Base-by-base conservation (phyloP, 2,113 vertebrate genomes). In the Crypturellus undulatus region DNA sequence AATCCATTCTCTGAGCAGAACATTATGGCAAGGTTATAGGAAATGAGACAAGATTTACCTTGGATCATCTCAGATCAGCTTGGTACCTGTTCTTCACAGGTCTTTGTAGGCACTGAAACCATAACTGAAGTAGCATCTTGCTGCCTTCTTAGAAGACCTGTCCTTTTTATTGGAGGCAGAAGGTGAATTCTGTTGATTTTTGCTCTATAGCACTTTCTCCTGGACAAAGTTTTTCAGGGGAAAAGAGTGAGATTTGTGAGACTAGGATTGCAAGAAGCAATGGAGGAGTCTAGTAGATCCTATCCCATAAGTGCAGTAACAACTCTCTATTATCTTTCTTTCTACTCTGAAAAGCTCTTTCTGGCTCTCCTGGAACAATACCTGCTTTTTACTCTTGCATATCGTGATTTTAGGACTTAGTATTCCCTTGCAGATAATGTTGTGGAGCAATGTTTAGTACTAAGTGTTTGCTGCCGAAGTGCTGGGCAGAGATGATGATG, bases 321-420 rank as follows among this genome's bases (percentile, higher is more conserved):
- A 77, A 6, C 26, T 32, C 79, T 77, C 52, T 11, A 10, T 68
- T n/a, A 7, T 9, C 12, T 9, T 76, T 52, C 9, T 54, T 25
- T 7, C 28, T 42, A 6, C 76, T 56, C 51, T 34, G 45, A 59
- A 56, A 26, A 45, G 32, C 32, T 19, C 47, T 42, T 65, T 13
- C 38, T 30, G 24, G 22, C 52, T 47, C 32, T 47, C 72, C 0
- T 0, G 43, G 32, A 38, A 4, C 11, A 64, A 14, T 22, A 38
- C 49, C 8, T 60, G 10, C 73, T 60, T 76, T 90, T 60, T 32
- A 26, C 5, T 0, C 3, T 19, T 43, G 45, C 1, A 0, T 52
- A 4, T 21, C 20, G 0, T 5, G 36, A 3, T 25, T 68, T 19
- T 69, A 51, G 62, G 34, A 6, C 32, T 32, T 49, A 49, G 49